Evolutionary conservation across 2,888 invertebrate species (phyloP).

Genomic region (Eurois occulta): DNA sequence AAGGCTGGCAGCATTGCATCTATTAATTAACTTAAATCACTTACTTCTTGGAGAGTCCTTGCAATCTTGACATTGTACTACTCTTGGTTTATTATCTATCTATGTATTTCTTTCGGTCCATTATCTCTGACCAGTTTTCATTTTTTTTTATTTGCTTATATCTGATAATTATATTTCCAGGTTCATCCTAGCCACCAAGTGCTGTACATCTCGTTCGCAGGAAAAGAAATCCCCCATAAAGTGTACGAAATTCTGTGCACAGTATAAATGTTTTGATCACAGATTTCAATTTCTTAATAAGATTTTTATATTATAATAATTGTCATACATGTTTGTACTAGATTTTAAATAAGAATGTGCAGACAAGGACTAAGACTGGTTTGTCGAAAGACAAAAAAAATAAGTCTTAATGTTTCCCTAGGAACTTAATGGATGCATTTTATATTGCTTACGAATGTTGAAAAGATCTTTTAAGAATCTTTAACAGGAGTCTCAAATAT

Average conservation of each 20-base stretch:
- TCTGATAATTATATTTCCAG: constrained; percentile 69
- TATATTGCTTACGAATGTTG: constrained; percentile 44
- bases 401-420: constrained; percentile 31
- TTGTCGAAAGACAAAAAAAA: constrained; percentile 59
- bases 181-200: constrained; percentile 83
- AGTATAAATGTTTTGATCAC: constrained; percentile 41
- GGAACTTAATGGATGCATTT: constrained; percentile 32
- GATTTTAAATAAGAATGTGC: constrained; percentile 34
- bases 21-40: too few relatives aligned
- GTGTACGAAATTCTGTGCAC: constrained; percentile 82
- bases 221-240: constrained; percentile 81
- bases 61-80: too few relatives aligned
- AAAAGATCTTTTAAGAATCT: constrained; percentile 41
- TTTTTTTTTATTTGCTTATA: neutral
- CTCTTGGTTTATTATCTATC: too few relatives aligned
- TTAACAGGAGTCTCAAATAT: constrained; percentile 49
- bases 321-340: constrained; percentile 44
- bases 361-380: constrained; percentile 51
- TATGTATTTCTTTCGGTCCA: neutral
- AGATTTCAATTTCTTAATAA: constrained; percentile 37
- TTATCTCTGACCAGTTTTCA: neutral
- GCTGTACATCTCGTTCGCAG: constrained; percentile 84
- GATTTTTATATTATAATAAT: constrained; percentile 34
- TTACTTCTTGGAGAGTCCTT: too few relatives aligned
- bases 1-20: too few relatives aligned